Evolutionary conservation across 2,113 vertebrate genomes (phyloP), one percentile per base, ranked within the genome.

Genomic region (Ceratotherium simum): DNA sequence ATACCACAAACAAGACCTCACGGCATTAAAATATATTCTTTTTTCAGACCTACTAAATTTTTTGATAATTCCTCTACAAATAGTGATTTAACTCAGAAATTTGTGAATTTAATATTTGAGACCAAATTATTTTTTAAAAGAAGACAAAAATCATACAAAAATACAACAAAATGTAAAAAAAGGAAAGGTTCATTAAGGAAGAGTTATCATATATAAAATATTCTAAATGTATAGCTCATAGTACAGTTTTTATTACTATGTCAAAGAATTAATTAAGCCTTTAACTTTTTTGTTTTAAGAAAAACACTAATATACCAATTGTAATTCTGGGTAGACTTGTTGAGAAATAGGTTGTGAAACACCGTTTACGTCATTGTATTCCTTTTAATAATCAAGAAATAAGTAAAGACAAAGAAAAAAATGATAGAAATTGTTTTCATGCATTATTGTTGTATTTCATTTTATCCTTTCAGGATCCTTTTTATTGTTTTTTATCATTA

Each of bases 21-120:
- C 17, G 54, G 23, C 36, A 60, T 75, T 76, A 83, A 69, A 88
- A 87, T 80, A 86, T 48, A 23, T 42, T 65, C 31, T 31, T 36
- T 88, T 81, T 67, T 87, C 84, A 96, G 48, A 75, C 31, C 48
- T 93, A 72, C 8, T 73, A 64, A 67, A 42, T 87, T 93, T 69
- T 83, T 89, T 78, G 14, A 12, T 70, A 39, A 76, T 89, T 83
- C 8, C 48, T 58, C 27, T 84, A 31, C 6, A 85, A 70, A 90
- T 79, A 39, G 12, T 64, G 85, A 42, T 39, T 92, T 93, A 93
- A 83, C 60, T 88, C 21, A 78, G 65, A 69, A 80, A 62, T 79
- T 56, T 89, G 29, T 56, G 7, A 79, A 58, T 78, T 92, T 86
- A 87, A 81, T 93, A 87, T 91, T 93, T 86, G n/a, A 91, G 86